phyloP scores from a whole-genome alignment of 2,888 invertebrate genomes.

The Galeopsomyia nigrocyanea region DNA sequence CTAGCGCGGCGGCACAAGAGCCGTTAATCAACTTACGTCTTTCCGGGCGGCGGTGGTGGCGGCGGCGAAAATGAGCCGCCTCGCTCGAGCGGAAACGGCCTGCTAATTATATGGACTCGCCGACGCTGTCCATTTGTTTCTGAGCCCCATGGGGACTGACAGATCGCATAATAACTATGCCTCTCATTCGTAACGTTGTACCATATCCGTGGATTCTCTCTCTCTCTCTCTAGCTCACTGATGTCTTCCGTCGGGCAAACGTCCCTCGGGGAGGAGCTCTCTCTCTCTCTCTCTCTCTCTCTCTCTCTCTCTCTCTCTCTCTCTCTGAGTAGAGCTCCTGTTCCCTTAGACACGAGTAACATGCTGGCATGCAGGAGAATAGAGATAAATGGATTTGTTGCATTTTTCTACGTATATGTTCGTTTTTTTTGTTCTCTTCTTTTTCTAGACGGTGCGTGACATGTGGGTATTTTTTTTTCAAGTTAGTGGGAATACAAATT shows the following conservation, averaged over 20 bases:
- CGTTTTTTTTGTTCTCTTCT: too few relatives aligned
- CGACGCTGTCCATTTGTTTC: conserved; percentile 68
- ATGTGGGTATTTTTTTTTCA: too few relatives aligned
- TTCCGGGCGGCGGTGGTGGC: conserved; percentile 1
- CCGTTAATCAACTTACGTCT: conserved; percentile 36
- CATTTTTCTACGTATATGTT: conserved; percentile 18
- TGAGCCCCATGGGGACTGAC: conserved; percentile 56
- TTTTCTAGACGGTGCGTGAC: too few relatives aligned
- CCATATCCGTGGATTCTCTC: too few relatives aligned
- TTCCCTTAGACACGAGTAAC: not conserved
- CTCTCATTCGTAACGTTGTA: conserved; percentile 41
- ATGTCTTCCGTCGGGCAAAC: conserved; percentile 28
- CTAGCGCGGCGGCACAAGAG: not conserved
- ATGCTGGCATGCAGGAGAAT: conserved; percentile 22
- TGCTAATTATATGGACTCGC: conserved; percentile 38
- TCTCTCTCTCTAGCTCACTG: too few relatives aligned
- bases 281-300: too few relatives aligned
- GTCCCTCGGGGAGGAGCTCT: conserved; percentile 48
- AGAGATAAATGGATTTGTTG: conserved; percentile 31
- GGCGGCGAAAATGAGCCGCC: conserved; percentile 31
- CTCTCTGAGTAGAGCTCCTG: too few relatives aligned
- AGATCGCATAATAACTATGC: conserved; percentile 50
- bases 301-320: too few relatives aligned
- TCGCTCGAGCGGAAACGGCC: conserved; percentile 24
- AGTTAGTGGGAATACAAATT: too few relatives aligned